Conservation (phyloP, 2,888 invertebrate species). For the Eupithecia exiguata region DNA sequence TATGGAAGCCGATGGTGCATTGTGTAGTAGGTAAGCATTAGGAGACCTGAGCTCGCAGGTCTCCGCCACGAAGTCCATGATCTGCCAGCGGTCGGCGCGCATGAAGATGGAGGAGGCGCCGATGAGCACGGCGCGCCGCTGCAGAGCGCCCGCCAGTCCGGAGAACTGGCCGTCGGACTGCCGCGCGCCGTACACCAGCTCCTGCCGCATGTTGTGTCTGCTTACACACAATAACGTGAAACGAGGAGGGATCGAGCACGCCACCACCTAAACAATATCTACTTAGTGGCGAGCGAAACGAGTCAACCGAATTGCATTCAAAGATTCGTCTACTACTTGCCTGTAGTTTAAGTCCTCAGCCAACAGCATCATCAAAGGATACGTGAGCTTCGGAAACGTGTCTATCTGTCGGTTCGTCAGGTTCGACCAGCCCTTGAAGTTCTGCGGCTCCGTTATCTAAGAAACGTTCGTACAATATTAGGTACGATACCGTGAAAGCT, state of each 20-base stretch:
- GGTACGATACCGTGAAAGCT: background rate
- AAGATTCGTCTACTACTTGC: constrained; percentile 46
- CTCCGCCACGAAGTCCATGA: constrained; percentile 81
- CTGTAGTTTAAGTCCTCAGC: constrained; percentile 67
- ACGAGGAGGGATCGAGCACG: background rate
- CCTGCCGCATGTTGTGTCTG: constrained; percentile 65
- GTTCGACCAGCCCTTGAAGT: constrained; percentile 70
- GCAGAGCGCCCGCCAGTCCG: constrained; percentile 82
- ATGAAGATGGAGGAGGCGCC: constrained; percentile 81
- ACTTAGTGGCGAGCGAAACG: background rate
- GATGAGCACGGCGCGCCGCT: constrained; percentile 81
- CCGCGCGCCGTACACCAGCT: constrained; percentile 80
- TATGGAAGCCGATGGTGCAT: background rate
- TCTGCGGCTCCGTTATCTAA: constrained; percentile 64
- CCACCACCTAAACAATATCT: background rate
- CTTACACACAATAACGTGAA: background rate
- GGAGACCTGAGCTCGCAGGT: constrained; percentile 71
- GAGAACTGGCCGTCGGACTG: constrained; percentile 83
- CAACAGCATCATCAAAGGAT: constrained; percentile 67
- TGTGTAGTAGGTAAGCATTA: background rate
- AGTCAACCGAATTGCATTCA: background rate
- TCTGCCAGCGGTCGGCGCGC: constrained; percentile 80
- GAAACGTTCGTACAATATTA: background rate
- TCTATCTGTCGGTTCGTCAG: constrained; percentile 66
- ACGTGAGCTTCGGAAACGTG: constrained; percentile 70